These are phyloP conservation scores for Congeria kusceri DNA, from an alignment of 2,888 invertebrate species.

Conservation along the genomic window DNA sequence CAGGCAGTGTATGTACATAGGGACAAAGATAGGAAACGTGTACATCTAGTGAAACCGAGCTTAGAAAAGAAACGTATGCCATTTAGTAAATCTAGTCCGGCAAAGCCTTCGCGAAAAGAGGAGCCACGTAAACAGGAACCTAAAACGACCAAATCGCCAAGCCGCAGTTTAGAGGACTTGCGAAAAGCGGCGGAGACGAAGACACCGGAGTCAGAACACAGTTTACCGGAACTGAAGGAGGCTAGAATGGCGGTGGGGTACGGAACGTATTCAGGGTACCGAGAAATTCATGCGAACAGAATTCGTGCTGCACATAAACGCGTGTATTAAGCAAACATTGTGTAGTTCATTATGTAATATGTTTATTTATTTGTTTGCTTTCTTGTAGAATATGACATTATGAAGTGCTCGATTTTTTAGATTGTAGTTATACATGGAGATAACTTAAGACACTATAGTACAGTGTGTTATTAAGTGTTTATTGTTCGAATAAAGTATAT, in stretches of 20 bases:
- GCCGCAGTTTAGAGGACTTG: constrained; percentile 66
- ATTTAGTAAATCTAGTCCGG: constrained; percentile 56
- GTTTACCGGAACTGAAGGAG: constrained; percentile 58
- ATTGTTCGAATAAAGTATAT: too few relatives aligned
- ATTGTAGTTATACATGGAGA: too few relatives aligned
- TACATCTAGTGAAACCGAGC: constrained; percentile 25
- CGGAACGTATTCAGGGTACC: constrained; percentile 47
- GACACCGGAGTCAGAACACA: constrained; percentile 54
- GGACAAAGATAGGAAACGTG: constrained; percentile 39
- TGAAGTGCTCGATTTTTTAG: too few relatives aligned
- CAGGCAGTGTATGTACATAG: constrained; percentile 72
- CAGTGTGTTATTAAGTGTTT: too few relatives aligned
- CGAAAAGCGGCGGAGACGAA: constrained; percentile 27
- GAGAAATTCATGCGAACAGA: constrained; percentile 63
- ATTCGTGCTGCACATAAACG: constrained; percentile 58
- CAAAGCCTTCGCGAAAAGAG: constrained; percentile 23
- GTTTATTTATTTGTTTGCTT: too few relatives aligned
- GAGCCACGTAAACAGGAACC: constrained; percentile 19
- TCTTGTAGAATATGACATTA: too few relatives aligned
- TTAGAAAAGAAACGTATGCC: constrained; percentile 35
- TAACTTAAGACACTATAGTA: too few relatives aligned
- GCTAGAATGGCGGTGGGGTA: constrained; percentile 57
- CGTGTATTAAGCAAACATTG: constrained; percentile 33
- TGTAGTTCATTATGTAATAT: background rate
- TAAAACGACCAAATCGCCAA: constrained; percentile 27